These are phyloP conservation scores for Lamellibrachia satsuma DNA, from an alignment of 2,888 invertebrate species.

Conservation along the genomic window DNA sequence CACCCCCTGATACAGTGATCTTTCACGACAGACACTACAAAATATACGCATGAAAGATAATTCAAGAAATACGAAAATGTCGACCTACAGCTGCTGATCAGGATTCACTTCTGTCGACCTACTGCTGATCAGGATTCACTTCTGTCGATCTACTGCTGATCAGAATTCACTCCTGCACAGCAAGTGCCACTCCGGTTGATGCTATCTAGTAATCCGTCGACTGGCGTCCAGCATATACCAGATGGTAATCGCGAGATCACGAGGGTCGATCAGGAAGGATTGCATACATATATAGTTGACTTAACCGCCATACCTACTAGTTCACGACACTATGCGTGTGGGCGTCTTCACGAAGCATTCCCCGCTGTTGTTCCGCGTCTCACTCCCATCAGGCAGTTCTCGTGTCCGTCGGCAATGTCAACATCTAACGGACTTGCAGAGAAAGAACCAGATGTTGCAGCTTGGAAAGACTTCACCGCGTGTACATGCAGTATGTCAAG, in stretches of 20 bases:
- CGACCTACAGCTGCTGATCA: background rate
- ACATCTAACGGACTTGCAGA: background rate
- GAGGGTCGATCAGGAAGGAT: background rate
- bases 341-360: background rate
- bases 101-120: background rate
- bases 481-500: background rate
- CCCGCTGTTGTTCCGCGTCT: background rate
- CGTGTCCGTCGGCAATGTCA: background rate
- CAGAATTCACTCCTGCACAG: background rate
- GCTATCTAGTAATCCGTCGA: background rate
- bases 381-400: background rate
- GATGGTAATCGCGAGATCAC: background rate
- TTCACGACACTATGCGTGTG: background rate
- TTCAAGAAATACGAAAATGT: background rate
- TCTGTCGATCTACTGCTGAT: background rate
- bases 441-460: background rate
- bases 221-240: background rate
- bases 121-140: background rate
- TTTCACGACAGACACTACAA: background rate
- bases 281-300: background rate
- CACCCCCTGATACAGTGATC: background rate
- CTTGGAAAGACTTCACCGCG: background rate
- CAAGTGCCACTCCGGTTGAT: background rate
- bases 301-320: background rate
- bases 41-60: background rate